Evolutionary conservation across 2,113 vertebrate species (phyloP), one percentile per base, ranked within the genome.

Genomic region (Petrocephalus zakoni): DNA sequence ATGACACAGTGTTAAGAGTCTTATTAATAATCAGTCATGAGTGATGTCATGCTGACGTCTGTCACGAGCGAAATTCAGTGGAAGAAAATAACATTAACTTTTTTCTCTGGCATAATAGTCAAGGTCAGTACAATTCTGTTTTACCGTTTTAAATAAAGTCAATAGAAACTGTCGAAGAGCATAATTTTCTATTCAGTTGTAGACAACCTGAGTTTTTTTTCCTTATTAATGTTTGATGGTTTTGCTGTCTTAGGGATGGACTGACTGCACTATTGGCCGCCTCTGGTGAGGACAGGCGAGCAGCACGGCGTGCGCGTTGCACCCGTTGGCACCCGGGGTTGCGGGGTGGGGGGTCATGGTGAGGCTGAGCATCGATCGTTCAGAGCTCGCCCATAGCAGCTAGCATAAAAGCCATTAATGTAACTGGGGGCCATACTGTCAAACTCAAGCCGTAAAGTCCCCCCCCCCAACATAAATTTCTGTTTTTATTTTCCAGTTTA

Each of bases 371-470:
- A 92, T 94, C 93, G 91, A 91, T 95, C 90, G 55, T 93, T 93
- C 91, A n/a, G 90, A 91, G 82, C 92, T 90, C 92, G 92, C 93
- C 93, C 91, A 92, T 93, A 87, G 94, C 86, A 91, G 90, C 93
- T 90, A 91, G 93, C 92, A 92, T 94, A 93, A 95, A 91, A 96
- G 95, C 96, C 96, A 95, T 95, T 95, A 93, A 94, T 1, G 3
- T 78, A 37, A 34, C 15, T 55, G 47, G 47, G 47, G 47, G 47
- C 5, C 47, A 5, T 49, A 8, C 47, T 3, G 4, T 13, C 61
- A 68, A 29, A 68, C 61, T 3, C n/a, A 68, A 9, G 22, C 22
- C 0, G n/a, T 64, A 64, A 64, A 64, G n/a, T 68, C n/a, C 61
- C 25, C 61, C 92, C 94, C 85, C 88, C 89, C 81, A 82, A 85